Evolutionary conservation across 2,113 vertebrate genomes (phyloP).

Genomic region (Herpailurus yagouaroundi): DNA sequence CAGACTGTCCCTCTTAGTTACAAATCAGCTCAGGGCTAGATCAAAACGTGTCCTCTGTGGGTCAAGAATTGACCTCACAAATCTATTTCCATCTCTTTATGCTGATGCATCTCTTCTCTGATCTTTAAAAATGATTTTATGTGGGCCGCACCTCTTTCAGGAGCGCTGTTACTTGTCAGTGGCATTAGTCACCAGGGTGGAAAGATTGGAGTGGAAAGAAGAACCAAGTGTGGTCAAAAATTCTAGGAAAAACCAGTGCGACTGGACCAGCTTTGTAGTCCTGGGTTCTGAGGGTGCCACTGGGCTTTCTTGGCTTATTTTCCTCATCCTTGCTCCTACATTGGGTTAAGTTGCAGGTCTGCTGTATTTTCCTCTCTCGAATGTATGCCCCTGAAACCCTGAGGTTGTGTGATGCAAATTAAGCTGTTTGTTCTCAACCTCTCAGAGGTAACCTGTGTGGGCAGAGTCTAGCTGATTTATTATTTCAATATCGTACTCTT

Average conservation of each 20-base stretch:
- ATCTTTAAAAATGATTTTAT: neutral
- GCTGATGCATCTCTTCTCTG: neutral
- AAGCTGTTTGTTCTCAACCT: neutral
- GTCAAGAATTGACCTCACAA: neutral
- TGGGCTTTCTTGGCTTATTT: neutral
- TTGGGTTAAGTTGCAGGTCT: neutral
- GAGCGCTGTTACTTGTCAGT: neutral
- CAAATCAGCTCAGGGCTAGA: constrained; percentile 4
- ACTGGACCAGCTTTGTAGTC: neutral
- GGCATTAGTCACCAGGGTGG: neutral
- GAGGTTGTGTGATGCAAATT: neutral
- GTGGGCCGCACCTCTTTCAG: neutral
- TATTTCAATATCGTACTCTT: neutral
- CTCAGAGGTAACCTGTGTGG: neutral
- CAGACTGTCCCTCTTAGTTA: constrained; percentile 4
- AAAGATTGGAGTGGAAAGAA: neutral
- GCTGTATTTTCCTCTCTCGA: neutral
- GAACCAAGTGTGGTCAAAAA: neutral
- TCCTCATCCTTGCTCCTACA: neutral
- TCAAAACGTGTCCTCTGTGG: constrained; percentile 16
- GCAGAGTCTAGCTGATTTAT: neutral
- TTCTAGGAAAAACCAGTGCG: neutral
- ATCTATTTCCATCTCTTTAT: neutral
- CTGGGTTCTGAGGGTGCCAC: neutral
- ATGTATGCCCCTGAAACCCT: neutral